These are phyloP conservation scores for Cheumatopsyche charites DNA, from an alignment of 1,140 invertebrate species.

Conservation along the genomic window DNA sequence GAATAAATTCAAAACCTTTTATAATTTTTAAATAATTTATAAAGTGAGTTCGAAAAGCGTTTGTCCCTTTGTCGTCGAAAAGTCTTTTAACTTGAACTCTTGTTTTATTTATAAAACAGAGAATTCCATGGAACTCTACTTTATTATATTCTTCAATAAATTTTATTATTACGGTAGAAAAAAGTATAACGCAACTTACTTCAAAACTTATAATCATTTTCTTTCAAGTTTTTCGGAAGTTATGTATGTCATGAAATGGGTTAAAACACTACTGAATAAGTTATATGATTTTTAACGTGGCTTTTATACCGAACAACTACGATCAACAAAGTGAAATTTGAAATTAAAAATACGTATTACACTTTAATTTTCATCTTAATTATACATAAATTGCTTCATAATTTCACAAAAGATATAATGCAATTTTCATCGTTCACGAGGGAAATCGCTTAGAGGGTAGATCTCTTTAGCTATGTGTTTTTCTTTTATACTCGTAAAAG, in stretches of 20 bases:
- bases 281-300: background rate
- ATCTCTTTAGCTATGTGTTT: background rate
- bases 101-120: too few relatives aligned
- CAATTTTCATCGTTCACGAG: background rate
- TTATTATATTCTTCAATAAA: conserved; percentile 9
- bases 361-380: too few relatives aligned
- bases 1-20: too few relatives aligned
- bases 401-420: too few relatives aligned
- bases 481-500: background rate
- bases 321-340: too few relatives aligned
- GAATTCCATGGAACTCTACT: background rate
- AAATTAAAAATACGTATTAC: too few relatives aligned
- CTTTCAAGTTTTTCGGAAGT: conserved; percentile 15
- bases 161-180: background rate
- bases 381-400: too few relatives aligned
- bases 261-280: conserved; percentile 8
- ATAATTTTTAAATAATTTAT: too few relatives aligned
- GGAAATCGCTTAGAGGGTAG: background rate
- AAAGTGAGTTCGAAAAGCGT: too few relatives aligned
- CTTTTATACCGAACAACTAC: too few relatives aligned
- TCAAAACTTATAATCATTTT: conserved; percentile 15
- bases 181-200: background rate
- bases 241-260: background rate
- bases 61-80: too few relatives aligned
- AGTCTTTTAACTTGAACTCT: too few relatives aligned